A percentile compares a stretch with the other conserved stretches of the same genome.
phyloP scores from a whole-genome alignment of 2,113 vertebrate genomes.

The Enhydra lutris region DNA sequence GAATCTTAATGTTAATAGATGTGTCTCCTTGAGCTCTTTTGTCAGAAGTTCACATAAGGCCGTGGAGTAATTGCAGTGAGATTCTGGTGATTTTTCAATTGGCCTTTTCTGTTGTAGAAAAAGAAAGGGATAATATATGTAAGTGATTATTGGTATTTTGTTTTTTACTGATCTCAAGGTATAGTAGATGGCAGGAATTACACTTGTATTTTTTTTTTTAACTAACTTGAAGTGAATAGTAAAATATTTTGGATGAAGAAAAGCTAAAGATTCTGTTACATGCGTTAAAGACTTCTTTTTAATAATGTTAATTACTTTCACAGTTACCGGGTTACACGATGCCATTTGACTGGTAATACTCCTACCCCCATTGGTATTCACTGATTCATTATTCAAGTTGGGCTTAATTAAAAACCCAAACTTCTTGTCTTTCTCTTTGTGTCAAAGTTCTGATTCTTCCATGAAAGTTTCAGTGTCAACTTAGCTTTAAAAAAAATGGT shows the following conservation, averaged over 20 bases:
- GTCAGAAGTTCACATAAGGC: background rate
- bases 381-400: conserved; percentile 17
- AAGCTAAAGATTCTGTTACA: background rate
- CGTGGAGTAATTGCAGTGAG: background rate
- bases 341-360: background rate
- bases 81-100: background rate
- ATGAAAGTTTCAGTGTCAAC: background rate
- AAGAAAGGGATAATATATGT: background rate
- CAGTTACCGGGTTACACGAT: background rate
- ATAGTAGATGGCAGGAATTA: background rate
- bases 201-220: background rate
- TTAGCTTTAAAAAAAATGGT: background rate
- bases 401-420: background rate
- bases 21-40: background rate
- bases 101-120: background rate
- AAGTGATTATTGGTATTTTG: background rate
- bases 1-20: background rate
- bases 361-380: background rate
- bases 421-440: background rate
- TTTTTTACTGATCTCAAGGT: background rate
- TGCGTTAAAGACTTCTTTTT: background rate
- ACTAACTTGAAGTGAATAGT: background rate
- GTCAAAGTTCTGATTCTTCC: conserved; percentile 14
- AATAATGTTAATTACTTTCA: conserved; percentile 35
- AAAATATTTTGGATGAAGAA: background rate